A percentile compares a stretch with the other conserved stretches of the same genome.
These are phyloP conservation scores for Solea solea DNA, from an alignment of 2,113 vertebrate species.

Conservation along the genomic window DNA sequence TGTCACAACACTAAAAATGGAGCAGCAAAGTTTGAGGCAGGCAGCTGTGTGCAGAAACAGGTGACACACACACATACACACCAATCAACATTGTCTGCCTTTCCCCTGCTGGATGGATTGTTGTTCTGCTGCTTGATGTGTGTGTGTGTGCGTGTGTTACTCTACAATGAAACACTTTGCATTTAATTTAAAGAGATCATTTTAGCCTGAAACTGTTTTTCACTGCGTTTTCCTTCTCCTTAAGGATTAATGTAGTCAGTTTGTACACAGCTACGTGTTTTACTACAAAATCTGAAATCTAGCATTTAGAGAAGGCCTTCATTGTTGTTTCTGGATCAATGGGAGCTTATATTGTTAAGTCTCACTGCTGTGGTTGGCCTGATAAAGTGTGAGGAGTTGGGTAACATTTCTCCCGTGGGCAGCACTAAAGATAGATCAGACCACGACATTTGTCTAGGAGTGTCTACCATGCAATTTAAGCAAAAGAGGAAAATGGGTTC, in stretches of 20 bases:
- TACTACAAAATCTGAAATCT: not conserved
- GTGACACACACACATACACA: slow-evolving; percentile 42
- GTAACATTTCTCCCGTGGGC: slow-evolving; percentile 59
- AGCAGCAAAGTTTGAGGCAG: slow-evolving; percentile 17
- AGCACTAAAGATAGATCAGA: slow-evolving; percentile 78
- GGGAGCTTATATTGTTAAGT: slow-evolving; percentile 11
- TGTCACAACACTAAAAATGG: slow-evolving; percentile 39
- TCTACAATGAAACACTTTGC: not conserved
- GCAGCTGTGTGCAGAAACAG: slow-evolving; percentile 72
- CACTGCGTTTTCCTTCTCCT: not conserved
- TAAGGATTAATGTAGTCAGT: slow-evolving; percentile 2
- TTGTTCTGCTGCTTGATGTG: slow-evolving; percentile 24
- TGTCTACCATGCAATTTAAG: slow-evolving; percentile 62
- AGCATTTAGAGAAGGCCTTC: not conserved
- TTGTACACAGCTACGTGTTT: slow-evolving; percentile 1
- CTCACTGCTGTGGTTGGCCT: slow-evolving; percentile 15
- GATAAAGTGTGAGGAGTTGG: slow-evolving; percentile 57
- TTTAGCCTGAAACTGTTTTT: too few relatives aligned
- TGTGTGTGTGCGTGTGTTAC: not conserved
- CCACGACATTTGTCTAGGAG: slow-evolving; percentile 60
- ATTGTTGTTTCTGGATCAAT: slow-evolving; percentile 19
- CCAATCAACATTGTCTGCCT: slow-evolving; percentile 19
- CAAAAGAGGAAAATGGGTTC: slow-evolving; percentile 35
- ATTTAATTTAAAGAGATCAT: not conserved
- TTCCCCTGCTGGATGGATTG: not conserved